Evolutionary conservation across 2,888 invertebrate genomes (phyloP).

Genomic region (Caenorhabditis uteleia): DNA sequence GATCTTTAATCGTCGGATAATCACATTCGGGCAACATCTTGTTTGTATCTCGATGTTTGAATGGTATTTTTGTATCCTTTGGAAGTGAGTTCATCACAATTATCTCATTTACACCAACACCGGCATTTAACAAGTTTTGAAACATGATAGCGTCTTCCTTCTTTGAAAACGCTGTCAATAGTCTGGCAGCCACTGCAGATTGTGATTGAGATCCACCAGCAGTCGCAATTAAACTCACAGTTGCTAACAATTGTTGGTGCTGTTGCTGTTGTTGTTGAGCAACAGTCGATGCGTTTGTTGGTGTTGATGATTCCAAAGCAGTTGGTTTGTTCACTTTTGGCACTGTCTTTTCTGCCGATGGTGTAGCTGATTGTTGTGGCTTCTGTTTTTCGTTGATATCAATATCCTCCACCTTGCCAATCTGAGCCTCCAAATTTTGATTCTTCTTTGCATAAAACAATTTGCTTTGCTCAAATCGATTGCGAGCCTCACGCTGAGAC

Average conservation of each 20-base stretch:
- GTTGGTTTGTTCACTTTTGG: slow-evolving; percentile 7
- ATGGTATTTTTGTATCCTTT: slow-evolving; percentile 60
- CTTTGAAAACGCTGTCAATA: slow-evolving; percentile 4
- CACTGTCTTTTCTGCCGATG: slow-evolving; percentile 7
- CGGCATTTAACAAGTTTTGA: slow-evolving; percentile 28
- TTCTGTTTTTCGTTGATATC: no score
- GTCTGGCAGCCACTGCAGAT: no score
- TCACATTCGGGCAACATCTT: slow-evolving; percentile 71
- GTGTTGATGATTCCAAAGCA: slow-evolving; percentile 3
- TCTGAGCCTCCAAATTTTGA: no score
- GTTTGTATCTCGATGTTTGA: slow-evolving; percentile 71
- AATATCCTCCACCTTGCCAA: no score
- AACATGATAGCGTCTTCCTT: slow-evolving; percentile 21
- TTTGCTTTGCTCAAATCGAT: no score
- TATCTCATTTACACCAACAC: slow-evolving; percentile 23
- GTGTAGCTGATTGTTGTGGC: no score
- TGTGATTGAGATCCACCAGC: no score
- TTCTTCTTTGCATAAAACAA: no score
- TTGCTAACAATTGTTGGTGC: no score
- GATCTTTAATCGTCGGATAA: slow-evolving; percentile 71
- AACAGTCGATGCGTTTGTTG: slow-evolving; percentile 6
- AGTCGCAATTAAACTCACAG: no score
- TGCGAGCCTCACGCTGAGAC: no score
- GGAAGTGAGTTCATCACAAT: slow-evolving; percentile 23
- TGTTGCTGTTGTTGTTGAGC: slow-evolving; percentile 8